A percentile compares a stretch with the other conserved stretches of the same genome.
Evolutionary conservation across 2,797 vertebrate species (phyloP).

Genomic region (Urosaurus nigricauda): DNA sequence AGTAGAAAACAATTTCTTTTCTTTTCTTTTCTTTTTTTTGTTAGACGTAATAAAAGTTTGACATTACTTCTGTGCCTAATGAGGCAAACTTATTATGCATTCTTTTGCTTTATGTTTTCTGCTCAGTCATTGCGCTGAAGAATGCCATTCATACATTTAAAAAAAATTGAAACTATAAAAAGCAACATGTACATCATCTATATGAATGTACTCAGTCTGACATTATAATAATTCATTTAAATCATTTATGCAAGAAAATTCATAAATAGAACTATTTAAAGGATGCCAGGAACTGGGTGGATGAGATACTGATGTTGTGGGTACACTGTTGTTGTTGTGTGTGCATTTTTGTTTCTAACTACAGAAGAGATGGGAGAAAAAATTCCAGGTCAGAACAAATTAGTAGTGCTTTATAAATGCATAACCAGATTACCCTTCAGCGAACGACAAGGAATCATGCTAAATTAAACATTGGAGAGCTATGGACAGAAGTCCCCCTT

Average conservation of each 20-base stretch:
- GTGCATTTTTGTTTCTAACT: constrained; percentile 48
- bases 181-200: constrained; percentile 54
- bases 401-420: background rate
- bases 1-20: constrained; percentile 30
- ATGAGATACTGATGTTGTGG: constrained; percentile 16
- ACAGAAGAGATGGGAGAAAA: background rate
- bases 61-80: constrained; percentile 42
- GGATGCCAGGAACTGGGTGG: constrained; percentile 9
- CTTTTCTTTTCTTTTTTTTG: too few species aligned
- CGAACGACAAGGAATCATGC: background rate
- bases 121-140: background rate
- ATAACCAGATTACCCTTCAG: background rate
- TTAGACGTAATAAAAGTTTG: constrained; percentile 47
- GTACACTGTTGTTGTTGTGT: background rate
- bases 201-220: constrained; percentile 61
- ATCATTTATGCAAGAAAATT: constrained; percentile 66
- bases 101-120: constrained; percentile 60
- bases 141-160: constrained; percentile 37
- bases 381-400: background rate
- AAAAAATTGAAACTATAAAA: constrained; percentile 61
- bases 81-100: constrained; percentile 41
- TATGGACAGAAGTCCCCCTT: background rate
- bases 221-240: constrained; percentile 56
- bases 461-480: background rate
- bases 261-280: constrained; percentile 52